Evolutionary conservation across 2,113 vertebrate species (phyloP).

Genomic region (Silurus glanis): DNA sequence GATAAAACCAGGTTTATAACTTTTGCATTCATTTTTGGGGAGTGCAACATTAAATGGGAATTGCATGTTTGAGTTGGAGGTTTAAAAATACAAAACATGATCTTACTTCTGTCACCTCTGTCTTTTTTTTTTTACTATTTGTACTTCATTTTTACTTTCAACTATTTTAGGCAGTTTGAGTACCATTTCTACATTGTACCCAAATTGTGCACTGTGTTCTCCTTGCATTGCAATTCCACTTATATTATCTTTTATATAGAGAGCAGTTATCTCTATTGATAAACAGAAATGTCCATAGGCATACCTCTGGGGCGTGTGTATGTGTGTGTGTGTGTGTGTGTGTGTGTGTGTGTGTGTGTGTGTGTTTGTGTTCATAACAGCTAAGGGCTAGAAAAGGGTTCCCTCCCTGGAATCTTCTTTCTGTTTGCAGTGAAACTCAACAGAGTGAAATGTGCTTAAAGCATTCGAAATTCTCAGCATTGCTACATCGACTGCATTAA

Average conservation of each 20-base stretch:
- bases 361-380: not conserved
- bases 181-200: not conserved
- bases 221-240: not conserved
- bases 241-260: not conserved
- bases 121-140: not conserved
- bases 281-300: conserved; percentile 1
- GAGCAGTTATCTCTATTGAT: not conserved
- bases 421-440: not conserved
- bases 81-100: not conserved
- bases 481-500: not conserved
- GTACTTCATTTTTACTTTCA: not conserved
- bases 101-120: not conserved
- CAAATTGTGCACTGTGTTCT: not conserved
- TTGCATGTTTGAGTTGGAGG: not conserved
- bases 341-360: not conserved
- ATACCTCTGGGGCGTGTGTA: not conserved
- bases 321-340: not conserved
- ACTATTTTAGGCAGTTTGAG: not conserved
- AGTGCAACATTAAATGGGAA: not conserved
- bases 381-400: not conserved
- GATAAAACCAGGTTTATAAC: not conserved
- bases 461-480: not conserved
- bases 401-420: not conserved
- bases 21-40: not conserved
- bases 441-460: not conserved